Evolutionary conservation across 2,797 vertebrate genomes (phyloP), one percentile per base, ranked within the genome.

Genomic region (Furcifer pardalis): DNA sequence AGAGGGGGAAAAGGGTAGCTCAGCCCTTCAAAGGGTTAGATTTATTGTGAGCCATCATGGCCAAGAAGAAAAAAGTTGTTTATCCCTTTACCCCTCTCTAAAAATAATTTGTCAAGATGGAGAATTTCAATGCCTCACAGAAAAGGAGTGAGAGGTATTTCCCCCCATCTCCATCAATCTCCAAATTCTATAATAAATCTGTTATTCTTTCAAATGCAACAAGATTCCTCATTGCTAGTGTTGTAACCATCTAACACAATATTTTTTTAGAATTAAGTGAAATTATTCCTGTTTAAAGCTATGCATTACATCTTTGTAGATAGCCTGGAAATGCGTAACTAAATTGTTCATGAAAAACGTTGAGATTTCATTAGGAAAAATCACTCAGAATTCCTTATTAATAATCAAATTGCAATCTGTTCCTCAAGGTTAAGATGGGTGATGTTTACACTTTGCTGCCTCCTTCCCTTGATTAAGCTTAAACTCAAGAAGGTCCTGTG

Each of bases 401-500:
- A 84, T 84, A 84, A 74, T 84, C 77, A 73, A 72, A 35, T 25
- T 42, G 63, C 0, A 79, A 52, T 32, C 49, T 84, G 32, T 13
- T 87, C 52, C 44, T 89, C 21, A 15, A 52, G 40, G 27, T 85
- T 44, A 44, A 52, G 7, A 63, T 52, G 81, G 12, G 83, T 65
- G 35, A 23, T 35, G 86, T 1, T 13, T 52, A 42, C 9, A 79
- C 56, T 79, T 59, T 74, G 6, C 88, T 78, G 65, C 21, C 19
- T 35, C n/a, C 32, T 60, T 0, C 32, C 27, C 60, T 72, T 81
- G 5, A 92, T 66, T 82, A 21, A 69, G 37, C 30, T 81, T 25
- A 63, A n/a, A 78, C 63, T 84, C 75, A 80, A 90, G 79, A 42
- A 52, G 25, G 5, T 30, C 23, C 46, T 49, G 83, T 19, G 84